A percentile compares a stretch with the other conserved stretches of the same genome.
Conservation (phyloP, 2,113 vertebrate species). For the Cisticola juncidis region DNA sequence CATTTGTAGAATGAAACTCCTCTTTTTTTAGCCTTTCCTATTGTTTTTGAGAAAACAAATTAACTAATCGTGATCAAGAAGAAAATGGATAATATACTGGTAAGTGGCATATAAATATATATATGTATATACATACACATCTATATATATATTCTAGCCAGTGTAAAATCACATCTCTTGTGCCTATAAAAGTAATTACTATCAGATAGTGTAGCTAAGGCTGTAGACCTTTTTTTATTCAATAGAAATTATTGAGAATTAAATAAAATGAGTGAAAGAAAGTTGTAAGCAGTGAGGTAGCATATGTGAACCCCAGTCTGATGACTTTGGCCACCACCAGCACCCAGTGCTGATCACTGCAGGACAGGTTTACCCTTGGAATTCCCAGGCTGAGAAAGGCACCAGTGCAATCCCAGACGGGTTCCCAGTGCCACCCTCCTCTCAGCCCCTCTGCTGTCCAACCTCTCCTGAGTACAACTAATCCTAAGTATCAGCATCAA, state of each 20-base stretch:
- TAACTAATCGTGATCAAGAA: not conserved
- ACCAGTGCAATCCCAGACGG: not conserved
- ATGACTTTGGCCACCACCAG: not conserved
- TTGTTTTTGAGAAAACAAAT: not conserved
- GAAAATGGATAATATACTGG: not conserved
- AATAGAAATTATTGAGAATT: not conserved
- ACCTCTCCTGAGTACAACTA: not conserved
- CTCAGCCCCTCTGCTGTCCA: not conserved
- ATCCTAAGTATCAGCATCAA: not conserved
- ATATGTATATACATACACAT: not conserved
- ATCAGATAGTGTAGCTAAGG: not conserved
- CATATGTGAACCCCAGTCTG: not conserved
- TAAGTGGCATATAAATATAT: not conserved
- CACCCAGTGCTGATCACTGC: fast-evolving
- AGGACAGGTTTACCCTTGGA: not conserved
- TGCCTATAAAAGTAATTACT: not conserved
- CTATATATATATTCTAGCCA: no score
- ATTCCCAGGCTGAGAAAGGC: not conserved
- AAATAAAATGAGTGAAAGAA: not conserved
- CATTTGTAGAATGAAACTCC: not conserved
- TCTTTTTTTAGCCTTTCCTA: not conserved
- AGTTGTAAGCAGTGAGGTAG: not conserved
- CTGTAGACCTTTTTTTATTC: not conserved
- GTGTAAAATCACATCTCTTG: not conserved
- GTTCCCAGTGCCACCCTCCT: not conserved